Percentiles rank a stretch among this genome's conserved stretches.
phyloP scores from a whole-genome alignment of 2,888 invertebrate species.

The Tetrapedia diversipes region DNA sequence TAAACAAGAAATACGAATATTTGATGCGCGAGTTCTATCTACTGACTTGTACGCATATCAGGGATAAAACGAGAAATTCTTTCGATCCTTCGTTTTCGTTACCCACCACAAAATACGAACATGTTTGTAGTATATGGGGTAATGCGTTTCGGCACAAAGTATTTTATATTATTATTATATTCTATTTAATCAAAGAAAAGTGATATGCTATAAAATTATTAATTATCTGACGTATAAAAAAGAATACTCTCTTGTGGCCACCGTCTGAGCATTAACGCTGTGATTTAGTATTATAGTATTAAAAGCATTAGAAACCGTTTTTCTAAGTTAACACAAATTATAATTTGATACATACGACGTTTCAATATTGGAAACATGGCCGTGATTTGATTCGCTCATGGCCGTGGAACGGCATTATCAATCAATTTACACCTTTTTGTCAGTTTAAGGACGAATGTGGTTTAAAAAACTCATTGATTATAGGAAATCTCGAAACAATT shows the following conservation, averaged over 20 bases:
- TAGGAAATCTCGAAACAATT: conserved; percentile 40
- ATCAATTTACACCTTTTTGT: conserved; percentile 57
- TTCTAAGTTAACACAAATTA: conserved; percentile 42
- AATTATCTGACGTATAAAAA: conserved; percentile 47
- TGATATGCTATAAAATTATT: conserved; percentile 49
- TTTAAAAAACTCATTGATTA: conserved; percentile 42
- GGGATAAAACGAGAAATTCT: conserved; percentile 20
- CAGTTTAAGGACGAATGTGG: conserved; percentile 48
- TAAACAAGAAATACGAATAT: conserved; percentile 22
- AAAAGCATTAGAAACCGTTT: conserved; percentile 57
- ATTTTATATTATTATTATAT: conserved; percentile 35
- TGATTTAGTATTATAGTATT: conserved; percentile 56
- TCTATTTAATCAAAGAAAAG: conserved; percentile 18
- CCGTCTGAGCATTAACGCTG: conserved; percentile 53
- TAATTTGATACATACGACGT: conserved; percentile 60
- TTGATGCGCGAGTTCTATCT: conserved; percentile 33
- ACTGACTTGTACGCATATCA: conserved; percentile 55
- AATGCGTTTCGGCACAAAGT: conserved; percentile 33
- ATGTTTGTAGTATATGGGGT: conserved; percentile 13
- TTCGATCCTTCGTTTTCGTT: conserved; percentile 26
- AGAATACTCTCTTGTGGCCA: conserved; percentile 44
- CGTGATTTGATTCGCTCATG: conserved; percentile 13
- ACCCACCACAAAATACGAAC: conserved; percentile 15
- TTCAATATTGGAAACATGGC: conserved; percentile 47
- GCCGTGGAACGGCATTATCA: conserved; percentile 35